These are phyloP conservation scores for Lagopus leucura DNA, from an alignment of 2,113 vertebrate species.

Conservation along the genomic window DNA sequence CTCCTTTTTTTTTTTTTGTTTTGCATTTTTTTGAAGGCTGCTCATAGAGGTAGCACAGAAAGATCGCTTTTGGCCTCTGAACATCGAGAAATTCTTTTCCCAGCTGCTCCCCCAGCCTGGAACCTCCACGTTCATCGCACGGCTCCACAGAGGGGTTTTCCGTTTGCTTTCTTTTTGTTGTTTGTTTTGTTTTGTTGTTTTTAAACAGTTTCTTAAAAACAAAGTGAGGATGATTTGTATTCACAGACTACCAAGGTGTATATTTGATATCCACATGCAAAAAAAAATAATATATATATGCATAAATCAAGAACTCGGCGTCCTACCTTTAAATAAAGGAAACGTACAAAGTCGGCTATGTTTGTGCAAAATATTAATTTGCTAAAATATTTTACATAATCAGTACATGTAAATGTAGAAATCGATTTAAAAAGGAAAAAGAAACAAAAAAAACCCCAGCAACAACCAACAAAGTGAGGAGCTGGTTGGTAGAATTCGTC, in stretches of 20 bases:
- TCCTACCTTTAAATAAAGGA: constrained; percentile 75
- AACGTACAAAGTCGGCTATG: constrained; percentile 63
- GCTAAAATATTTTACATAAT: constrained; percentile 75
- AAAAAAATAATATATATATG: not conserved
- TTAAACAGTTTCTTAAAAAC: constrained; percentile 45
- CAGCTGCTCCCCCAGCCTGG: constrained; percentile 60
- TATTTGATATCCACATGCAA: constrained; percentile 68
- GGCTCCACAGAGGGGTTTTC: not conserved
- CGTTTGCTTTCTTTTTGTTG: not conserved
- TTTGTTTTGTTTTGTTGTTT: not conserved
- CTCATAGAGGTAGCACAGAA: constrained; percentile 69
- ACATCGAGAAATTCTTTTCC: constrained; percentile 42
- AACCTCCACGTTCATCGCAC: not conserved
- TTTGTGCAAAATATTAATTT: constrained; percentile 79
- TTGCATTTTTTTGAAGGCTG: constrained; percentile 42
- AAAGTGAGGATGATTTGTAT: constrained; percentile 34
- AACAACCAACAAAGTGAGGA: not conserved
- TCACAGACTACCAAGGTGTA: constrained; percentile 62
- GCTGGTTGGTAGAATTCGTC: constrained; percentile 58
- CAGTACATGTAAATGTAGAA: constrained; percentile 69
- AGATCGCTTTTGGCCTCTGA: constrained; percentile 58
- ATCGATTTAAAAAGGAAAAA: constrained; percentile 25
- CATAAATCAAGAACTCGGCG: constrained; percentile 28
- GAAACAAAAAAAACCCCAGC: too few species aligned
- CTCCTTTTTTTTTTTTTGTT: not conserved